phyloP scores from a whole-genome alignment of 2,113 vertebrate genomes.

The Theristicus caerulescens region DNA sequence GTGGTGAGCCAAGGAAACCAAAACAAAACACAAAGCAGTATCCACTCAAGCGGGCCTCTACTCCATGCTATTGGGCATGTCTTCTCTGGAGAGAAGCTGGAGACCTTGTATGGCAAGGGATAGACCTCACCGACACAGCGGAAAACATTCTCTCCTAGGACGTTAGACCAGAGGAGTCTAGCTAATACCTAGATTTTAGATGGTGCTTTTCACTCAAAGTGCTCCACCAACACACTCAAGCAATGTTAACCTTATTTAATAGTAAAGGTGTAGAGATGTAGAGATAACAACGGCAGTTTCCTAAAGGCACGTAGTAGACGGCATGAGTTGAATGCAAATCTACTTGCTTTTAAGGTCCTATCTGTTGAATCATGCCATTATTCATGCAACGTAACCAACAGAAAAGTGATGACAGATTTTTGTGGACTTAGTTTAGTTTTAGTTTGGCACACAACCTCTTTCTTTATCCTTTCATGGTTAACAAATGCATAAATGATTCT shows the following conservation, averaged over 20 bases:
- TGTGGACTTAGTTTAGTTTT: neutral
- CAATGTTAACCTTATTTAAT: neutral
- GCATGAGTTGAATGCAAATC: neutral
- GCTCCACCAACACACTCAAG: neutral
- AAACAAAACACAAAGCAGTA: neutral
- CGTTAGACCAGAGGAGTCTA: neutral
- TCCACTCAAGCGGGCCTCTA: neutral
- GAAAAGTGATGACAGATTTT: neutral
- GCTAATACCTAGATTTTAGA: neutral
- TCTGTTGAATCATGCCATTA: neutral
- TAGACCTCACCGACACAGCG: accelerated
- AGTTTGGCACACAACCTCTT: neutral
- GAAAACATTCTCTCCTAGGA: neutral
- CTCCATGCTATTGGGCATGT: neutral
- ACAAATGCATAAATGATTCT: neutral
- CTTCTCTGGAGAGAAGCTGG: neutral
- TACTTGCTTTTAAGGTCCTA: neutral
- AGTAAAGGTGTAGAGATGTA: neutral
- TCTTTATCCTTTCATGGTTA: neutral
- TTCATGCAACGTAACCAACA: neutral
- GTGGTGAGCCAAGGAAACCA: neutral
- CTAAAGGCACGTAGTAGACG: neutral
- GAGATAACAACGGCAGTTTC: neutral
- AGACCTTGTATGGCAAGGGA: neutral
- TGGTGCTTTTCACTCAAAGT: neutral